Evolutionary conservation across 2,797 vertebrate species (phyloP), one percentile per base, ranked within the genome.

Genomic region (Catharus ustulatus): DNA sequence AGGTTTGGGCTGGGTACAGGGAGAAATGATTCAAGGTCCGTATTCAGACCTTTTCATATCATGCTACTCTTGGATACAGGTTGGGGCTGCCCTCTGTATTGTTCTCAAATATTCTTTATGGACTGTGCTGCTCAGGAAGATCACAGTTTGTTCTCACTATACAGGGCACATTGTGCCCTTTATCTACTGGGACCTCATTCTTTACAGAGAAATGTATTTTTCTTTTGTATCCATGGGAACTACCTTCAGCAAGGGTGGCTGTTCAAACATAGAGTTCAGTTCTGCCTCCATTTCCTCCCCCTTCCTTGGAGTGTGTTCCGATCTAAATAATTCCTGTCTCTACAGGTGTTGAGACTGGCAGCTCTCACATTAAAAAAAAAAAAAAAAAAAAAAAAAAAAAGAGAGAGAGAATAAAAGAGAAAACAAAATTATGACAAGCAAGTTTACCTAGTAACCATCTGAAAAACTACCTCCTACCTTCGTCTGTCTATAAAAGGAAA

Each of bases 291-390:
- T 24, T 90, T 85, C 40, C 88, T 68, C 73, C 76, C 48, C 62
- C 20, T 74, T 67, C 57, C 72, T 82, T 86, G 58, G 79, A 95
- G 93, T 43, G 78, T 66, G 54, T 91, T 94, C 96, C 29, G 62
- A 68, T 95, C 90, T 93, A 95, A 93, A 78, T 92, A 94, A 81
- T 89, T 91, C 95, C 90, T 97, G 97, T 96, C 96, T 97, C 73
- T 78, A 92, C 93, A 97, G 96, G 97, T 97, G 95, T 81, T 90
- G 94, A 55, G 54, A 89, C 82, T 88, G 92, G 89, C 91, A 90
- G 67, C 66, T 94, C 82, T 83, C 69, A 46, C 55, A 79, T 42
- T 19, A 32, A 42, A 58, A 71, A 22, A 66, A 61, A 43, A 21
- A 24, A 71, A 51, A 46, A 21, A n/a, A 40, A 61, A 73, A 23